These are phyloP conservation scores for Paramormyrops kingsleyae DNA, from an alignment of 2,113 vertebrate species.

Conservation along the genomic window DNA sequence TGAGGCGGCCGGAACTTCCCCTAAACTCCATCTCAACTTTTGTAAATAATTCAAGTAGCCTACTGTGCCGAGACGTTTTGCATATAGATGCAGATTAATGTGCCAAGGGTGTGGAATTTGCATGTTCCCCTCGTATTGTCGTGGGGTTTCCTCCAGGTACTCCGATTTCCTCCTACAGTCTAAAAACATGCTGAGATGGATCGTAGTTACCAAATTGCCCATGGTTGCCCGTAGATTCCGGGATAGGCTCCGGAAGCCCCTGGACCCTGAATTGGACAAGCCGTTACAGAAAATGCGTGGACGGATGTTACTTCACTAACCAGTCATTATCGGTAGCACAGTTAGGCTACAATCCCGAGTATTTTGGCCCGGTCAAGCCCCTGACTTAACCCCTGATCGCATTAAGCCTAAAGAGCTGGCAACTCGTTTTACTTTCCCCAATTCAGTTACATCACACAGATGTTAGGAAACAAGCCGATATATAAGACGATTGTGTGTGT, in stretches of 20 bases:
- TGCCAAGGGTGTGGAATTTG: not conserved
- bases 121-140: not conserved
- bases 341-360: not conserved
- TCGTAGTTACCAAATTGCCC: too few species aligned
- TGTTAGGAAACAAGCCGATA: not conserved
- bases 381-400: not conserved
- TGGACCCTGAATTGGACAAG: too few species aligned
- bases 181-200: too few species aligned
- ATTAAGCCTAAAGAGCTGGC: not conserved
- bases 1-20: slow-evolving; percentile 56
- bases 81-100: not conserved
- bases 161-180: too few species aligned
- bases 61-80: not conserved
- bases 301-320: not conserved
- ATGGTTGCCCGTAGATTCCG: too few species aligned
- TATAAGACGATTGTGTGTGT: not conserved
- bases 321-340: not conserved
- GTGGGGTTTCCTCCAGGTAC: too few species aligned
- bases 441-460: not conserved
- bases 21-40: not conserved
- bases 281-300: too few species aligned
- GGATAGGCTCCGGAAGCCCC: too few species aligned
- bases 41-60: not conserved
- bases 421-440: not conserved
- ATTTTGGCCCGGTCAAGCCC: too few species aligned